Percentiles rank a stretch among this genome's conserved stretches.
Evolutionary conservation across 2,797 vertebrate species (phyloP).

Genomic region (Carduelis carduelis): DNA sequence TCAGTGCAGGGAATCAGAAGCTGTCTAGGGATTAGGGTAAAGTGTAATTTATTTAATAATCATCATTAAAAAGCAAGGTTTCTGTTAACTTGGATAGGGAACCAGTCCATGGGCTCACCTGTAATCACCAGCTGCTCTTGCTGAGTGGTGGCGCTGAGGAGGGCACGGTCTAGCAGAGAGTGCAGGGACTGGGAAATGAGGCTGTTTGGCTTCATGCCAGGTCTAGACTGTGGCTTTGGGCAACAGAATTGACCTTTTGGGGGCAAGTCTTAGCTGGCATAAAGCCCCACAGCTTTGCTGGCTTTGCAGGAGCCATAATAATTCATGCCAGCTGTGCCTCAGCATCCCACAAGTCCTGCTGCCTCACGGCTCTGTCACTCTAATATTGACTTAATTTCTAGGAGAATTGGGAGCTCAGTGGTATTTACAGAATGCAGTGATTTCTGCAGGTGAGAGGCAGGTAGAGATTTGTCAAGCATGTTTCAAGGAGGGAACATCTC

Average conservation of each 20-base stretch:
- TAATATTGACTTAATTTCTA: neutral
- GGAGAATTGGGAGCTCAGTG: neutral
- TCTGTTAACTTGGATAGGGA: constrained; percentile 35
- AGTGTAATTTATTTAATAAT: constrained; percentile 53
- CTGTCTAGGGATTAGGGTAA: constrained; percentile 21
- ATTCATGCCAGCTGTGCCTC: neutral
- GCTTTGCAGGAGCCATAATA: neutral
- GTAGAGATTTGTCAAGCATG: neutral
- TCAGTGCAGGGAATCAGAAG: neutral
- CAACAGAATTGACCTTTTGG: neutral
- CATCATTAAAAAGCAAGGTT: constrained; percentile 30
- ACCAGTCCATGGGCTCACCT: neutral
- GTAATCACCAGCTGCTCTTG: neutral
- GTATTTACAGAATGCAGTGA: neutral
- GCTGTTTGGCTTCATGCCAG: neutral
- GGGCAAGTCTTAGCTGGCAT: neutral
- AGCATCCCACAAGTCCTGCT: neutral
- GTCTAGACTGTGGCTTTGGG: neutral
- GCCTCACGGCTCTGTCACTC: neutral
- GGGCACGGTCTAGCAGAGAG: neutral
- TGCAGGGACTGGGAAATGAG: neutral
- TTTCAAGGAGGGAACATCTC: neutral
- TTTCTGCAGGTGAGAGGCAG: neutral
- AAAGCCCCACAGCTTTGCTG: neutral
- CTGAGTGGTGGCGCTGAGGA: neutral